Evolutionary conservation across 2,888 invertebrate genomes (phyloP), one percentile per base, ranked within the genome.

Genomic region (Lepidocyrtoides sp.): DNA sequence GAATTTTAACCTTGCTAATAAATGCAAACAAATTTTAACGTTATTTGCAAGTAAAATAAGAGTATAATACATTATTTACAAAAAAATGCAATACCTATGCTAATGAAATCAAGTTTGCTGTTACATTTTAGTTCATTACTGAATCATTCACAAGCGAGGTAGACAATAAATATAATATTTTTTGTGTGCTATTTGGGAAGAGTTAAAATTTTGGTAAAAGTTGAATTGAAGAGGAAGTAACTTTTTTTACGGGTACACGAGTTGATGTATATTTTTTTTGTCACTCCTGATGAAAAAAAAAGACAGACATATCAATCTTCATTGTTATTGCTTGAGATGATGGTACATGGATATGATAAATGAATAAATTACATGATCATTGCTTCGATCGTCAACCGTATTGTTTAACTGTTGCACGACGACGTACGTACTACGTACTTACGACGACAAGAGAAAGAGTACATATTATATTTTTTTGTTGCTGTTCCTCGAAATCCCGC

Each of bases 281-380:
- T 29, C 29, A 29, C 14, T 17, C 54, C 54, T 14, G 60, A 14
- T 14, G 29, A 63, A 63, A 29, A 12, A 7, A 26, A 14, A 29
- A 54, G 79, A 57, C 66, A 66, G 41, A 82, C 60, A 36, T 69
- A 84, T 84, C 69, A 69, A 54, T 84, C 51, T 69, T 17, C 66
- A 17, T 23, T 60, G 44, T 26, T 4, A 3, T 20, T 66, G 26
- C 14, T 36, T 72, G 48, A 20, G 14, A 14, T 51, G 23, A 23
- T 48, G 20, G 17, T 41, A 10, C 51, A 54, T 14, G 20, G 36
- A 72, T 41, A 72, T 72, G 84, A 75, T 57, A 69, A 75, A 75
- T 85, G 75, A 57, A 85, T 85, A 85, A 85, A 75, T 72, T 85
- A 75, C 72, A 75, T 85, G 85, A 85, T 85, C 72, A 85, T 85